Conservation (phyloP, 2,797 vertebrate genomes). For the Aphelocoma californica region DNA sequence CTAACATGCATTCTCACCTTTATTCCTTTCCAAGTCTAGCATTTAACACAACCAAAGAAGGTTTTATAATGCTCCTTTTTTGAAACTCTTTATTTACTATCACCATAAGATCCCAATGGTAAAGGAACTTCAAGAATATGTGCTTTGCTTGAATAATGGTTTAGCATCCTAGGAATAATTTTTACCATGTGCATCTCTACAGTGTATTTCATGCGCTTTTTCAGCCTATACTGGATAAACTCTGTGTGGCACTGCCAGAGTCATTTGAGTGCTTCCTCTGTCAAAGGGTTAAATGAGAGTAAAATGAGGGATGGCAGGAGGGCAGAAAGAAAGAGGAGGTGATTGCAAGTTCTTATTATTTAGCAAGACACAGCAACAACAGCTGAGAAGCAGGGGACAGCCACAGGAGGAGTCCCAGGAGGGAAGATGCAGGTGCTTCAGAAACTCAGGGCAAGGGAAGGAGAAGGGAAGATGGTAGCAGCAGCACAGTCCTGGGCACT, state of each 20-base stretch:
- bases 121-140: not conserved
- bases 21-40: not conserved
- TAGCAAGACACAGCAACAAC: not conserved
- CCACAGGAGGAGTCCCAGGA: not conserved
- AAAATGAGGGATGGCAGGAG: not conserved
- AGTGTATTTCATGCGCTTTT: not conserved
- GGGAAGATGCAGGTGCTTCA: not conserved
- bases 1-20: not conserved
- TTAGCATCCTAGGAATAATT: not conserved
- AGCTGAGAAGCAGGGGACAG: not conserved
- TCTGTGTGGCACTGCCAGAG: not conserved
- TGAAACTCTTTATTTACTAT: not conserved
- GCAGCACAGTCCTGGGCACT: not conserved
- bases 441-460: not conserved
- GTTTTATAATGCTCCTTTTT: not conserved
- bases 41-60: not conserved
- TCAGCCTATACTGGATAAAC: not conserved
- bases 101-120: not conserved
- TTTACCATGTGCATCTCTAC: not conserved
- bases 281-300: not conserved
- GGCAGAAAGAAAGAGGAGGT: not conserved
- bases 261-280: not conserved
- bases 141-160: not conserved
- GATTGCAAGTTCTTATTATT: not conserved
- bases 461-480: not conserved